Base-by-base conservation (phyloP, 1,140 invertebrate genomes). In the Nylanderia fulva region DNA sequence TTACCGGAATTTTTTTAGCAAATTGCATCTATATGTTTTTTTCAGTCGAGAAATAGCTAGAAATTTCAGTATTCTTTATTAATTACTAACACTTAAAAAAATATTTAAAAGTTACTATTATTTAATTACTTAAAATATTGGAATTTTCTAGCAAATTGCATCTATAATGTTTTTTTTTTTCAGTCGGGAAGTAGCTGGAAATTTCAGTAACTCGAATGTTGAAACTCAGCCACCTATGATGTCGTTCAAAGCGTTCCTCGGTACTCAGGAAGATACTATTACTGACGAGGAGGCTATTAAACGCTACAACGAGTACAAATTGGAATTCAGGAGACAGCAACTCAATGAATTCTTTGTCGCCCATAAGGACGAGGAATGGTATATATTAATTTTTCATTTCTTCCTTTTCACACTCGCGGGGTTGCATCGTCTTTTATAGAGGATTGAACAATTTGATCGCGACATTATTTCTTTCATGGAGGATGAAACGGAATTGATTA, bases 331-430 rank as follows among this genome's bases (percentile, higher is more conserved):
- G 92, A 96, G 98, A 72, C 98, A 99, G 93, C 99, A 99, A 93
- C 96, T 99, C 27, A 99, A 99, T 94, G 99, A 99, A 94, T 99
- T 99, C 96, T 99, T 99, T 95, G 97, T 99, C 91, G 97, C 97
- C 45, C 99, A 99, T 95, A 99, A 99, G 95, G 99, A 99, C 93
- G 99, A 99, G 95, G 99, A 99, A 97, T 99, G 99, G 99, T 99
- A 96, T 99, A 96, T 86, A 85, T 89, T 75, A 83, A 83, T 83
- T 61, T 1, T 24, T 83, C 68, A 48, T 74, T 75, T 56, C 33
- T 58, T 75, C 1, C 83, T 45, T 45, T 27, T 48, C 13, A 48
- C 42, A 42, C 6, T 42, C 69, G 6, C 15, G 4, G 24, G 18
- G 3, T 69, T 68, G 29, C 48, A 48, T 77, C 5, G 9, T 68